These are phyloP conservation scores for Scaptomyza flava DNA, from an alignment of 2,888 invertebrate species.

Conservation along the genomic window DNA sequence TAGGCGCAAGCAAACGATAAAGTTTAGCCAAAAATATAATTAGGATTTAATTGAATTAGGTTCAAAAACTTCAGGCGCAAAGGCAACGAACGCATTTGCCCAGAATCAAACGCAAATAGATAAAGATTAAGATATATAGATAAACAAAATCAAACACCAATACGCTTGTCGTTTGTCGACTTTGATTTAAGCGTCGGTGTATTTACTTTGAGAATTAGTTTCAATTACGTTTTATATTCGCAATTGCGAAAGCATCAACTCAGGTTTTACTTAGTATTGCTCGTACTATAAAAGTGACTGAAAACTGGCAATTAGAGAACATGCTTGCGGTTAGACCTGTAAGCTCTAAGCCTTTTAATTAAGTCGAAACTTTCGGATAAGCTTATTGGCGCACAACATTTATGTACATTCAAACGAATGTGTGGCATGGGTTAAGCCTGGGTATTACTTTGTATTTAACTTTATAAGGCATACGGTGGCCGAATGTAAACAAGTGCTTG, in stretches of 20 bases:
- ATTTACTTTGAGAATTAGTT: constrained; percentile 72
- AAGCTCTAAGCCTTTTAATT: constrained; percentile 33
- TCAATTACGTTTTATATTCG: constrained; percentile 62
- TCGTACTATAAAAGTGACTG: constrained; percentile 8
- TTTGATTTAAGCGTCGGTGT: constrained; percentile 39
- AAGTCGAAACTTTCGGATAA: constrained; percentile 26
- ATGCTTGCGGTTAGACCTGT: neutral
- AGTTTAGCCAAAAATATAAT: constrained; percentile 33
- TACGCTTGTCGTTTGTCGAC: constrained; percentile 10
- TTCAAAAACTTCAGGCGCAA: constrained; percentile 38
- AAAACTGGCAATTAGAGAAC: constrained; percentile 37
- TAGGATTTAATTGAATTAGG: constrained; percentile 43
- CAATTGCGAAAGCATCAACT: neutral
- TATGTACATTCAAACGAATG: neutral
- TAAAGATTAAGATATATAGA: constrained; percentile 23
- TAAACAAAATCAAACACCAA: constrained; percentile 49
- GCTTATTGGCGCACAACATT: constrained; percentile 1
- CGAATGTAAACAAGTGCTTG: constrained; percentile 19
- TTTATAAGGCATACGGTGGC: constrained; percentile 2
- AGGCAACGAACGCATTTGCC: neutral
- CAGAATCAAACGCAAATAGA: constrained; percentile 12
- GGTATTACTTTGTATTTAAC: constrained; percentile 44
- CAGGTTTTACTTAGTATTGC: neutral
- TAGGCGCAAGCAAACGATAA: constrained; percentile 9
- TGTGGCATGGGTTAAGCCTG: constrained; percentile 25